Evolutionary conservation across 2,888 invertebrate genomes (phyloP), one percentile per base, ranked within the genome.

Genomic region (Athalia rosae): DNA sequence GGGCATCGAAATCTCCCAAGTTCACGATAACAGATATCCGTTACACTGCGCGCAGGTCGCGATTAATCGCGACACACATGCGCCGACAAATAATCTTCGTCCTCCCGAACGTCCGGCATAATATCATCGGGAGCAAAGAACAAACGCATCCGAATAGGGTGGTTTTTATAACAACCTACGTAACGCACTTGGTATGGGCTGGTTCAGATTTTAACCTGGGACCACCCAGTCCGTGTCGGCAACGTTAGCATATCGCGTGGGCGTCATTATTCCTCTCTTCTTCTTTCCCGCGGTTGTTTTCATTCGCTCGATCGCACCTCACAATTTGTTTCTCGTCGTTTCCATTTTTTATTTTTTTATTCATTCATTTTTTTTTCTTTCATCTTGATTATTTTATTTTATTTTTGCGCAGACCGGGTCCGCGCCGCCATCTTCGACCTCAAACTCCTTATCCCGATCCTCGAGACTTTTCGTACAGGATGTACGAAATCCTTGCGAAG

Each of bases 161-260:
- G 28, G 28, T 28, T 28, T 28, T 28, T 28, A 28, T 28, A 28
- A 28, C 28, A 28, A 28, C 28, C 28, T 28, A 28, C 28, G 28
- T 28, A 28, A 28, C 28, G 28, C 28, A 28, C 28, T 28, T 28
- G 28, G 28, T 28, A 28, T 28, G 28, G 53, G 61, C 50, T 62
- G 15, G 74, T 13, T 58, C 56, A 62, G 61, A 74, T 74, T 74
- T 74, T 47, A 62, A 59, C 81, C 80, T 83, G 84, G 87, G 89
- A 89, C 89, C 89, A 89, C 89, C 89, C 89, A 89, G 87, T 83
- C 87, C 83, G 88, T 88, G 89, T 88, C 86, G 86, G 87, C 85
- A 85, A 84, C 87, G 85, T 86, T 87, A 89, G 88, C 87, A 88
- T 87, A 87, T 86, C 85, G 89, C 89, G 89, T 89, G 89, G 89